These are phyloP conservation scores for Dromococcyx pavoninus DNA, from an alignment of 2,797 vertebrate species.

Conservation along the genomic window DNA sequence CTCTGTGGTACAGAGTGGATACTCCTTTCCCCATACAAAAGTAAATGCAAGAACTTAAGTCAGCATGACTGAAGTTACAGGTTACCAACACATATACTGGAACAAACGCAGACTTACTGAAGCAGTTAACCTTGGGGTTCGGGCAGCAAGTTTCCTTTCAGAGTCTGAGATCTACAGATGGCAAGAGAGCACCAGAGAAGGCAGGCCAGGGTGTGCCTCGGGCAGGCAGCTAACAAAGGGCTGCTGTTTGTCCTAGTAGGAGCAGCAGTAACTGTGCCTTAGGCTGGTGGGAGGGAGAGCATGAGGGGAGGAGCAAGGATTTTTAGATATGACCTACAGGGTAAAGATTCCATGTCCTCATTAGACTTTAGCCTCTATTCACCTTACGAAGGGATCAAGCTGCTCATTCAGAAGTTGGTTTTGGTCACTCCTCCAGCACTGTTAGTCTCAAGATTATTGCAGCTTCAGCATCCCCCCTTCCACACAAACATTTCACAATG, in stretches of 20 bases:
- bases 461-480: not conserved
- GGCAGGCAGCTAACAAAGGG: slow-evolving; percentile 34
- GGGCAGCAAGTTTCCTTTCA: not conserved
- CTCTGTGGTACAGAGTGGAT: not conserved
- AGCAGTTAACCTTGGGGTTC: not conserved
- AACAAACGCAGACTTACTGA: not conserved
- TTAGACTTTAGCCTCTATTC: not conserved
- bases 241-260: slow-evolving; percentile 14
- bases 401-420: not conserved
- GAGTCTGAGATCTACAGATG: not conserved
- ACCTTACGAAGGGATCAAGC: not conserved
- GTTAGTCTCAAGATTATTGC: not conserved
- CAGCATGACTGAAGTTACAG: not conserved
- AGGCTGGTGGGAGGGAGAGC: not conserved
- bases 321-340: not conserved
- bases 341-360: not conserved
- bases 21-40: not conserved
- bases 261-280: not conserved
- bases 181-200: not conserved
- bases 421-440: not conserved
- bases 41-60: not conserved
- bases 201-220: not conserved
- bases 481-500: not conserved
- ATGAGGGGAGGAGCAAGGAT: not conserved
- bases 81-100: not conserved